Evolutionary conservation across 2,888 invertebrate species (phyloP).

Genomic region (Noctua pronuba): DNA sequence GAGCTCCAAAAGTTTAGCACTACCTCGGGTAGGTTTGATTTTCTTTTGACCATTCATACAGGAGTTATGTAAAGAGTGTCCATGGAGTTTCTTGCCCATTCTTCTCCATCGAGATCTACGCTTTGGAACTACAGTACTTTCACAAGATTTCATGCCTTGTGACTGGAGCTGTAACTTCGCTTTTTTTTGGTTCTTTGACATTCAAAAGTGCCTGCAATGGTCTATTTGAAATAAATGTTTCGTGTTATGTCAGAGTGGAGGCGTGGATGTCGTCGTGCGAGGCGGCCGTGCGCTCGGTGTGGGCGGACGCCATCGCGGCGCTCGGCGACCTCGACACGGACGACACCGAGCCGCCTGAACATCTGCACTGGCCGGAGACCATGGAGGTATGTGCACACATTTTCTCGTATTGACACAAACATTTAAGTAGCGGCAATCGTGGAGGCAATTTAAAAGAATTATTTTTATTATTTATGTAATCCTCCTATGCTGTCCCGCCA

Average conservation of each 20-base stretch:
- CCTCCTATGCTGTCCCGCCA: neutral
- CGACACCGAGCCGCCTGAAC: slow-evolving; percentile 92
- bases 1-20: too few species aligned
- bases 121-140: too few species aligned
- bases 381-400: slow-evolving; percentile 69
- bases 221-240: too few species aligned
- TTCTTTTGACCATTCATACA: too few species aligned
- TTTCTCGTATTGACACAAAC: neutral
- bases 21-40: too few species aligned
- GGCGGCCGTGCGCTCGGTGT: slow-evolving; percentile 64
- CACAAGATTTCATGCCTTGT: too few species aligned
- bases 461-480: neutral
- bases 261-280: slow-evolving; percentile 55
- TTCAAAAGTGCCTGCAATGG: too few species aligned
- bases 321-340: slow-evolving; percentile 67
- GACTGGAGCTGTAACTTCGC: too few species aligned
- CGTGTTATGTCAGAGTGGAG: slow-evolving; percentile 49
- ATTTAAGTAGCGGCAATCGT: neutral
- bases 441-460: neutral
- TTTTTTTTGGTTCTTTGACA: too few species aligned
- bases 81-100: too few species aligned
- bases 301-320: slow-evolving; percentile 66
- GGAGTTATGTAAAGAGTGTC: too few species aligned
- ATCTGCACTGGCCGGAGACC: slow-evolving; percentile 91
- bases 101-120: too few species aligned